Conservation (phyloP, 2,113 vertebrate species). For the Phasianus colchicus region DNA sequence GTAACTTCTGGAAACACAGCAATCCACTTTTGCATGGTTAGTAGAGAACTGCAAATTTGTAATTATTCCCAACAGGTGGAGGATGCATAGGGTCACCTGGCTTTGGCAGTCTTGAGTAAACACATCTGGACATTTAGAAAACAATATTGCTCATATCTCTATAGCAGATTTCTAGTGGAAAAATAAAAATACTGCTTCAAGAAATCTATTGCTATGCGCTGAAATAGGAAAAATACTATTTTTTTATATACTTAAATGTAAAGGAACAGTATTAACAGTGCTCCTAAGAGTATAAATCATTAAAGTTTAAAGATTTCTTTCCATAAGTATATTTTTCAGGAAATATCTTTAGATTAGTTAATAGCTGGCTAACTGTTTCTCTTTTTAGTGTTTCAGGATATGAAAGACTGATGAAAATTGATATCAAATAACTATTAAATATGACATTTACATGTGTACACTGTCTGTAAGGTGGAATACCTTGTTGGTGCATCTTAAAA, state of each 20-base stretch:
- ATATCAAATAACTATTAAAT: neutral
- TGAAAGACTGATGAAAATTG: neutral
- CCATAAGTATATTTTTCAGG: neutral
- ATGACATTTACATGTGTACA: neutral
- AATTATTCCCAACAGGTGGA: neutral
- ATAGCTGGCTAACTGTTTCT: neutral
- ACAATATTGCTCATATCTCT: neutral
- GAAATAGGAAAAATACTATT: neutral
- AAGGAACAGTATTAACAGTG: neutral
- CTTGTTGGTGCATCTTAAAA: neutral
- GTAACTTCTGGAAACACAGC: neutral
- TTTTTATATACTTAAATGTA: neutral
- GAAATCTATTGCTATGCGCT: rapidly evolving
- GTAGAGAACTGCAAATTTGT: neutral
- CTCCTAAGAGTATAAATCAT: neutral
- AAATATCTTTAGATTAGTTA: neutral
- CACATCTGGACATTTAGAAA: neutral
- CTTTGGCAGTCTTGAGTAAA: neutral
- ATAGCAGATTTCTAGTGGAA: neutral
- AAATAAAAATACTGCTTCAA: neutral
- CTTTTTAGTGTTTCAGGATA: neutral
- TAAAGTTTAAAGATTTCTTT: neutral
- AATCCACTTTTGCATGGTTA: neutral
- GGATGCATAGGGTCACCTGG: neutral
- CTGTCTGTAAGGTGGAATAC: neutral